Conservation (phyloP, 1,140 invertebrate species). For the Drosophila ananassae region DNA sequence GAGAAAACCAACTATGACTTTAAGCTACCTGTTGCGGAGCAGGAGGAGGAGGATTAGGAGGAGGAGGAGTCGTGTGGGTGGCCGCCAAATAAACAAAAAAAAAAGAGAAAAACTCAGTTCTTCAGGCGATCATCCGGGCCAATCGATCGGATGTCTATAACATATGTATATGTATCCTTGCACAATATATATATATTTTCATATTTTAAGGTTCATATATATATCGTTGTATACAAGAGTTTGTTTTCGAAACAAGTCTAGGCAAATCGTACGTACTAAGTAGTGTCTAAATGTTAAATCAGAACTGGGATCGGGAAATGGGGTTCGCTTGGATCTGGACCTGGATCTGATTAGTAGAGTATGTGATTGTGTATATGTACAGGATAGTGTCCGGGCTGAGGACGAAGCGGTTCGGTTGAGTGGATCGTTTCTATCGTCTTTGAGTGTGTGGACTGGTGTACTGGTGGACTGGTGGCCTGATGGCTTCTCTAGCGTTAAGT, state of each 20-base stretch:
- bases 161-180: slow-evolving; percentile 5
- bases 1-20: no score
- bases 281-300: slow-evolving; percentile 11
- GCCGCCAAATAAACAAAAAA: not conserved
- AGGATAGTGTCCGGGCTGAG: slow-evolving; percentile 18
- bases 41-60: no score
- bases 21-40: no score
- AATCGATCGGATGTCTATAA: slow-evolving; percentile 1
- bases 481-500: not conserved
- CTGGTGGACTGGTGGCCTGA: not conserved
- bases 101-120: not conserved
- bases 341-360: not conserved
- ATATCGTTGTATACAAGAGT: slow-evolving; percentile 36
- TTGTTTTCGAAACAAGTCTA: slow-evolving; percentile 63
- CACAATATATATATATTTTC: slow-evolving; percentile 28
- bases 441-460: slow-evolving; percentile 3
- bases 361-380: slow-evolving; percentile 15
- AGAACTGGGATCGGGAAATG: slow-evolving; percentile 3
- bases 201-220: not conserved
- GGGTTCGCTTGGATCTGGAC: not conserved
- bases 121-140: not conserved
- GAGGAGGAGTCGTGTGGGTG: no score
- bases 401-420: not conserved
- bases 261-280: slow-evolving; percentile 50
- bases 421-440: not conserved